Conservation (phyloP, 1,140 invertebrate genomes). For the Dolichoris vasculosae region DNA sequence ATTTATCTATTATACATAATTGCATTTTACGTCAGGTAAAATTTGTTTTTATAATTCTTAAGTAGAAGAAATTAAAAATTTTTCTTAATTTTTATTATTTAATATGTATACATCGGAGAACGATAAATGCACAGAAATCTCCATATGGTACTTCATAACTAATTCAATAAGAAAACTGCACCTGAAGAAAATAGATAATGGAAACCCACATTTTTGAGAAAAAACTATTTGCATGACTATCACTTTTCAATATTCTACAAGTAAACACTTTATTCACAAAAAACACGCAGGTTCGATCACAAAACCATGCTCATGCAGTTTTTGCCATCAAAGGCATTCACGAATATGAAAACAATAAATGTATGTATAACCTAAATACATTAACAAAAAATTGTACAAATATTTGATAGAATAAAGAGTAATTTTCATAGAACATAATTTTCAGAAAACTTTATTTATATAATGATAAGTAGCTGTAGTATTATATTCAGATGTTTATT, state of each 20-base stretch:
- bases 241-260: neutral
- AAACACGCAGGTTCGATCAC: neutral
- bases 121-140: neutral
- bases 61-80: neutral
- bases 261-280: neutral
- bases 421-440: too few species aligned
- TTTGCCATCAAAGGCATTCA: too few species aligned
- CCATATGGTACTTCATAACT: neutral
- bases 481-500: neutral
- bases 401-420: too few species aligned
- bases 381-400: too few species aligned
- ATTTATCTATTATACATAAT: too few species aligned
- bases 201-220: slow-evolving; percentile 28
- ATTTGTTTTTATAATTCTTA: neutral
- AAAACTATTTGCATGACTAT: slow-evolving; percentile 15
- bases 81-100: neutral
- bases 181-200: slow-evolving; percentile 14
- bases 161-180: neutral
- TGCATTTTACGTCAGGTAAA: too few species aligned
- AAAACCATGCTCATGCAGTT: neutral
- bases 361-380: too few species aligned
- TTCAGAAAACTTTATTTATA: neutral
- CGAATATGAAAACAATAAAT: too few species aligned
- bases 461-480: neutral
- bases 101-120: slow-evolving; percentile 9